These are phyloP conservation scores for Callithrix jacchus DNA, from an alignment of 2,113 vertebrate genomes.

Conservation along the genomic window DNA sequence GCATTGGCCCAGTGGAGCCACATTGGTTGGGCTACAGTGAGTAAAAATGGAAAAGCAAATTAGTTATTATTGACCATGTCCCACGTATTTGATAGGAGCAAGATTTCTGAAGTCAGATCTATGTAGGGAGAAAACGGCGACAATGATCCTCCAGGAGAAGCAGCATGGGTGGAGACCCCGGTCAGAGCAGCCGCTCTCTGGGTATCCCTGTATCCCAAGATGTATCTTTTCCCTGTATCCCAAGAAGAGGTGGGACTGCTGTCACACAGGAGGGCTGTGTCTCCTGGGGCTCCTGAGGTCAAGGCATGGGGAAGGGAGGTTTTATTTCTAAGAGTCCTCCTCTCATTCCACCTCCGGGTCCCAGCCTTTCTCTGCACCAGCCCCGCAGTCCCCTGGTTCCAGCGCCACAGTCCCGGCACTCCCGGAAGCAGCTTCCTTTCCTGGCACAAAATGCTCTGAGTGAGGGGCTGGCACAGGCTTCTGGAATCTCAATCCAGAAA, in stretches of 20 bases:
- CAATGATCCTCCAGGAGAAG: not conserved
- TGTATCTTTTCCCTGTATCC: not conserved
- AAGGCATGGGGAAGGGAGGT: rapidly evolving
- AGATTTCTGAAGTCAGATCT: not conserved
- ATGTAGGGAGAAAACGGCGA: not conserved
- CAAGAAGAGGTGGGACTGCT: not conserved
- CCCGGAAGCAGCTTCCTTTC: not conserved
- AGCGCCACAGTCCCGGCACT: rapidly evolving
- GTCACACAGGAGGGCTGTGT: not conserved
- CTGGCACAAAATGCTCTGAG: not conserved
- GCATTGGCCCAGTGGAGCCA: too few species aligned
- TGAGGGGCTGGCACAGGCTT: not conserved
- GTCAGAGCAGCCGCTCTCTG: not conserved
- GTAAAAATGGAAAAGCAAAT: not conserved
- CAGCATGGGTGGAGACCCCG: rapidly evolving
- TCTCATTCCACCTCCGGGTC: not conserved
- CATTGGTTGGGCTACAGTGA: not conserved
- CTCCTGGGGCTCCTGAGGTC: not conserved
- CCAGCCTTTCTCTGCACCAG: rapidly evolving
- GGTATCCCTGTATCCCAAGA: not conserved
- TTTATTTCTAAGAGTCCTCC: too few species aligned
- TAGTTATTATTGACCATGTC: not conserved
- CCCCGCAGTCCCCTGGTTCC: not conserved
- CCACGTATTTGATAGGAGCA: not conserved
- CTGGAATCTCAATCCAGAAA: not conserved